Evolutionary conservation across 2,888 invertebrate species (phyloP).

Genomic region (Drosophila anomalata): DNA sequence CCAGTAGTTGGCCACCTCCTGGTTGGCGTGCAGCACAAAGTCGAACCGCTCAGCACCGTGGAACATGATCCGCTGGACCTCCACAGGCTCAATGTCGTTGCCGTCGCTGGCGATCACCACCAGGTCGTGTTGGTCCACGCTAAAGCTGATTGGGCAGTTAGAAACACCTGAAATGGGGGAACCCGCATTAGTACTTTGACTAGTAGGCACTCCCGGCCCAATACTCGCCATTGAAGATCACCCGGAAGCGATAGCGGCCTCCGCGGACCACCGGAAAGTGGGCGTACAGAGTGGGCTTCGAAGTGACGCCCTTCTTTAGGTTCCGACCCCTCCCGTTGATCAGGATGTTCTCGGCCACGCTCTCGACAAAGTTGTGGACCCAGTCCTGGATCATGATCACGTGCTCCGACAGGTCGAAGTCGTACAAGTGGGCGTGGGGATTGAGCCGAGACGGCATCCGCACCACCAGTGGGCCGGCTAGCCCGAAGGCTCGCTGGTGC

Average conservation of each 20-base stretch:
- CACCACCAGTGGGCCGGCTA: slow-evolving; percentile 76
- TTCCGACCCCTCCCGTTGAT: slow-evolving; percentile 80
- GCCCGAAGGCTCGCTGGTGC: slow-evolving; percentile 78
- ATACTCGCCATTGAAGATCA: slow-evolving; percentile 75
- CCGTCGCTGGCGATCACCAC: slow-evolving; percentile 79
- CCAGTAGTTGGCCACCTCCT: slow-evolving; percentile 78
- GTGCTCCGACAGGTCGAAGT: slow-evolving; percentile 78
- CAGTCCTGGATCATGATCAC: slow-evolving; percentile 80
- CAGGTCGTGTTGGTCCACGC: slow-evolving; percentile 77
- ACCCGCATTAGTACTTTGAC: neutral
- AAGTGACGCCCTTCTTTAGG: slow-evolving; percentile 46
- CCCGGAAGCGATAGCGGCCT: slow-evolving; percentile 81
- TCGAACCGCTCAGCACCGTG: slow-evolving; percentile 81
- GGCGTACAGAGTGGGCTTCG: slow-evolving; percentile 69
- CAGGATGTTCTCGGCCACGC: slow-evolving; percentile 73
- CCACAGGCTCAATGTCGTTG: slow-evolving; percentile 79
- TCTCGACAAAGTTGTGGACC: slow-evolving; percentile 74
- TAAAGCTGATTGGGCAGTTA: slow-evolving; percentile 78
- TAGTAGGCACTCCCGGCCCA: neutral
- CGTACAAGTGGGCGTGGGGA: slow-evolving; percentile 73
- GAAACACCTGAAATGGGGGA: slow-evolving; percentile 57
- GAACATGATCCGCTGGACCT: slow-evolving; percentile 75
- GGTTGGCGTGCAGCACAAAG: slow-evolving; percentile 79
- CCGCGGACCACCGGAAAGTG: slow-evolving; percentile 73
- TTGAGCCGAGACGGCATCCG: slow-evolving; percentile 67